A percentile compares a stretch with the other conserved stretches of the same genome.
phyloP scores from a whole-genome alignment of 2,888 invertebrate species.

The Mantis religiosa region DNA sequence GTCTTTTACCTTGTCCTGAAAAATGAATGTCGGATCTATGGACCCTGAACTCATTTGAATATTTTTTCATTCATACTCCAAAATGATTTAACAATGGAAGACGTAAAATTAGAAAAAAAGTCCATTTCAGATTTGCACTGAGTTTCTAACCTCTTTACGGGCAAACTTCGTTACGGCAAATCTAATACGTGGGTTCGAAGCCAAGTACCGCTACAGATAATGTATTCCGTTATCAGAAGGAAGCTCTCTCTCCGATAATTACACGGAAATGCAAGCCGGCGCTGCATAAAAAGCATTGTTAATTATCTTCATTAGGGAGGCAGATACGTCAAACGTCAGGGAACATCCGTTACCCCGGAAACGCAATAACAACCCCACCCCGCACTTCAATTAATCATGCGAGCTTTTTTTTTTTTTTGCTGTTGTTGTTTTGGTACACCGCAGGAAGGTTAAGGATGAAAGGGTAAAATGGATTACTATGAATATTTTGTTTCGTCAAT shows the following conservation, averaged over 20 bases:
- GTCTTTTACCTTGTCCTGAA: no score
- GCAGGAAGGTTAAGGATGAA: not conserved
- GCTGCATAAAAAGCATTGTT: not conserved
- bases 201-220: no score
- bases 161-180: no score
- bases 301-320: not conserved
- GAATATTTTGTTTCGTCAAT: not conserved
- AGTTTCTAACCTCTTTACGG: no score
- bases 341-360: not conserved
- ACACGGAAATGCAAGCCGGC: not conserved
- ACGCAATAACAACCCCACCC: not conserved
- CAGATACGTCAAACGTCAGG: not conserved
- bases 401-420: not conserved
- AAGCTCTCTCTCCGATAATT: not conserved
- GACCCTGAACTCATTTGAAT: no score
- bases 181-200: no score
- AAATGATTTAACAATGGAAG: no score
- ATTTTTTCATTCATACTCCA: no score
- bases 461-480: not conserved
- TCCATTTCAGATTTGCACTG: no score
- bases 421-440: not conserved
- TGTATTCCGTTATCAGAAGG: not conserved
- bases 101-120: no score
- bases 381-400: not conserved
- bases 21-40: no score